Base-by-base conservation (phyloP, 2,113 vertebrate genomes). In the Hymenochirus boettgeri region DNA sequence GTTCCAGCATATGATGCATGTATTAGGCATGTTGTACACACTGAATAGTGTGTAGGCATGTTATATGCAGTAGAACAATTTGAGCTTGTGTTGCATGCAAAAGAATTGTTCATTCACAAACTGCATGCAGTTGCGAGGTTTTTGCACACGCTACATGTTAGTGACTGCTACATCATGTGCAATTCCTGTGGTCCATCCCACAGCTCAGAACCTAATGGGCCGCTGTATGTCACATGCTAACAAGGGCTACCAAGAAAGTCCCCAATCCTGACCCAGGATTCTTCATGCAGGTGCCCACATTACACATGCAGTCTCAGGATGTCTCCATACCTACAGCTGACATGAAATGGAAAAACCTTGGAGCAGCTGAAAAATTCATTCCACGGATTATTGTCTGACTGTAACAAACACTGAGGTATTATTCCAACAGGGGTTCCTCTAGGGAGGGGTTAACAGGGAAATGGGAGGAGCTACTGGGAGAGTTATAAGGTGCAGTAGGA, bases 321-420 rank as follows among this genome's bases (percentile, higher is more conserved):
- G 45, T 58, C 10, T 25, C 45, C 55, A 48, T 67, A 67, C 65
- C 56, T 67, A 67, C 56, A 59, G 60, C 29, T 37, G 65, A 59
- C 56, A 67, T 59, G 35, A 26, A 53, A 64, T 57, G 45, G 46
- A 2, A 26, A 21, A 57, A 42, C 48, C 56, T 31, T 62, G 4
- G 24, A 21, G 11, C 21, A 35, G 58, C 66, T 70, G 66, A 39
- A 67, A 67, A 59, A 67, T 25, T 53, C 31, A 67, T 52, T 29
- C 11, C 17, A 22, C 59, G 42, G 42, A 39, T 66, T 59, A 33
- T 59, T 33, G 17, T 5, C 3, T 5, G 4, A 35, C 19, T 8
- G 26, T 25, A 22, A 31, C n/a, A 2, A 4, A 12, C 37, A 39
- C 31, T 33, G 31, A 4, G 11, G 31, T 11, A 33, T 33, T 33